Evolutionary conservation across 2,797 vertebrate genomes (phyloP).

Genomic region (Hyperoplus immaculatus): DNA sequence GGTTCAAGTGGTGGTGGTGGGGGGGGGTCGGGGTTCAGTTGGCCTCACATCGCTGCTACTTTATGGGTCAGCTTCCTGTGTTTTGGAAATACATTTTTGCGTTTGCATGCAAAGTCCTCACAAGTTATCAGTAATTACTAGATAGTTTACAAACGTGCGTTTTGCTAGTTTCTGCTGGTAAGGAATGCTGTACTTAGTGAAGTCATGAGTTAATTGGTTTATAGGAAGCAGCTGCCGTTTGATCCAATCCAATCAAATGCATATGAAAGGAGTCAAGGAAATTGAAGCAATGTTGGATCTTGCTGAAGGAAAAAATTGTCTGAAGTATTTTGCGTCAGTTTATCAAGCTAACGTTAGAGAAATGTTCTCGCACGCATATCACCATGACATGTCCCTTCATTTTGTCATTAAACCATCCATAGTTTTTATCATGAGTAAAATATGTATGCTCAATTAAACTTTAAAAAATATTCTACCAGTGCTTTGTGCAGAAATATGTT

Average conservation of each 20-base stretch:
- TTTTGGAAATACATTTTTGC: neutral
- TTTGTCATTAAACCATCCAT: neutral
- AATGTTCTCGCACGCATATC: too few relatives aligned
- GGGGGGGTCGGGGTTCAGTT: neutral
- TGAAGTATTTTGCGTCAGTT: neutral
- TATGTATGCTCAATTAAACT: too few relatives aligned
- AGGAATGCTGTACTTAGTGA: neutral
- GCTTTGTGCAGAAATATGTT: too few relatives aligned
- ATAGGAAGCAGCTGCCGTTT: slow-evolving; percentile 4
- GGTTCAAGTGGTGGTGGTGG: slow-evolving; percentile 35
- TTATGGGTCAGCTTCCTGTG: slow-evolving; percentile 22
- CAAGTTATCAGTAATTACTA: neutral
- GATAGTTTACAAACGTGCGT: neutral
- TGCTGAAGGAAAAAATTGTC: neutral
- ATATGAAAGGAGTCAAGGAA: neutral
- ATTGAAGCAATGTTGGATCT: neutral
- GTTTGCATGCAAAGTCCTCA: neutral
- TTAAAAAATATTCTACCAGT: too few relatives aligned
- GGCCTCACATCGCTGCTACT: slow-evolving; percentile 16
- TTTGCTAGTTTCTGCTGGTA: neutral
- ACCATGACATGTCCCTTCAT: neutral
- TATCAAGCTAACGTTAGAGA: neutral
- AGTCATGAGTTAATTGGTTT: neutral
- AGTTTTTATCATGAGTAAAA: too few relatives aligned
- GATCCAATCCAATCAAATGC: neutral